Evolutionary conservation across 2,797 vertebrate species (phyloP).

Genomic region (Myioborus melanocephalus): DNA sequence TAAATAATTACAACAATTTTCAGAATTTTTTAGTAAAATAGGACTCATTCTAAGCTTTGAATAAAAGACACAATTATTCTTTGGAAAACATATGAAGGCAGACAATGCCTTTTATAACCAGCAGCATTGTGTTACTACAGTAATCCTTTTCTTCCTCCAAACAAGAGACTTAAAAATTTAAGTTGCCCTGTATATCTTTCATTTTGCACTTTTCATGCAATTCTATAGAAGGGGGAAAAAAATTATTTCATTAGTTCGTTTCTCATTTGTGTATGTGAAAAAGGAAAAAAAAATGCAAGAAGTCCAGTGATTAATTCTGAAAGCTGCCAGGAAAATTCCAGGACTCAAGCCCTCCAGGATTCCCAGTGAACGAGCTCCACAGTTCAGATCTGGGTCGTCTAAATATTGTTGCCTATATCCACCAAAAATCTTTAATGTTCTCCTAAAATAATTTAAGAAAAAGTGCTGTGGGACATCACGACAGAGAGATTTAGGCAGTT

Average conservation of each 20-base stretch:
- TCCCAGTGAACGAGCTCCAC: not conserved
- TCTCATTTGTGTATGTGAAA: not conserved
- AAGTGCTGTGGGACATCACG: not conserved
- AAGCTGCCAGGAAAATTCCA: not conserved
- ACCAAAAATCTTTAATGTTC: not conserved
- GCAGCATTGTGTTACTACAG: not conserved
- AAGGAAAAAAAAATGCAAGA: not conserved
- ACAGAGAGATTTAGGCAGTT: not conserved
- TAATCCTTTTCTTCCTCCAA: not conserved
- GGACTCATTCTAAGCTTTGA: not conserved
- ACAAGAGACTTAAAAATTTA: not conserved
- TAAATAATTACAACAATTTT: slow-evolving; percentile 12
- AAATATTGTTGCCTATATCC: not conserved
- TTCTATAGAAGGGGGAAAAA: not conserved
- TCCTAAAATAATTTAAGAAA: not conserved
- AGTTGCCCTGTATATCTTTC: not conserved
- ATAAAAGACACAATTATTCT: not conserved
- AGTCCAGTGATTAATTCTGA: not conserved
- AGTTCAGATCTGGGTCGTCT: not conserved
- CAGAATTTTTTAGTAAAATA: not conserved
- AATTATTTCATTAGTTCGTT: not conserved
- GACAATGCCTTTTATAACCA: not conserved
- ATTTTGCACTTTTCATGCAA: not conserved
- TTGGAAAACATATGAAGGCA: not conserved
- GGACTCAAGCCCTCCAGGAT: not conserved